Base-by-base conservation (phyloP, 2,888 invertebrate species). In the Amphimallon solstitiale region DNA sequence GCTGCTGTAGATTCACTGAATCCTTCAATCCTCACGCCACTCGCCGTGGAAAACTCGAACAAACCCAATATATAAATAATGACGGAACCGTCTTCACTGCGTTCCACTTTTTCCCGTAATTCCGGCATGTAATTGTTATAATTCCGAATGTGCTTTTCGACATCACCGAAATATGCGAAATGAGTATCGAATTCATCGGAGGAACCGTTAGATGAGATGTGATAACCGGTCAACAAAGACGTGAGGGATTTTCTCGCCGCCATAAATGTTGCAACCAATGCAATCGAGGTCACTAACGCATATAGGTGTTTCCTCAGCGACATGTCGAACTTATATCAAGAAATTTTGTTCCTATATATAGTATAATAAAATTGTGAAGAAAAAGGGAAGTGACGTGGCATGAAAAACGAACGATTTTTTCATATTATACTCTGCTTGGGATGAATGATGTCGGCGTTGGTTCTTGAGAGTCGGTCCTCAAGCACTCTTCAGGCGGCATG, bases 1-100 rank as follows among this genome's bases (percentile, higher is more conserved):
- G 95, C 95, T 0, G 94, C 94, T 9, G 88, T 87, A 75, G 92
- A 84, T 78, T 93, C 93, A 65, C 91, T 91, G 6, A 85, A 83
- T 0, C 93, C 92, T 71, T 92, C 90, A 48, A 85, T 84, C 65
- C 92, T 84, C 0, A 86, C 86, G 1, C 89, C 88, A 7, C 86
- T 85, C 66, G 84, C 83, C 1, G 89, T 87, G 6, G 90, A 90
- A 75, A 94, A 82, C 84, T 93, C 94, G 79, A 94, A 94, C 17
- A 94, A 86, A 0, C 93, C 94, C 74, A 93, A 85, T 69, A 94
- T 74, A 63, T 78, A 75, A 45, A 80, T 63, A 9, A 51, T 43
- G 34, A 40, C 40, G 37, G n/a, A 52, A n/a, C 52, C 51, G 2
- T 40, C 40, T 38, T 45, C 35, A 43, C 23, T 45, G 9, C 19